Base-by-base conservation (phyloP, 2,113 vertebrate genomes). In the Ophthalmolycus amberensis region DNA sequence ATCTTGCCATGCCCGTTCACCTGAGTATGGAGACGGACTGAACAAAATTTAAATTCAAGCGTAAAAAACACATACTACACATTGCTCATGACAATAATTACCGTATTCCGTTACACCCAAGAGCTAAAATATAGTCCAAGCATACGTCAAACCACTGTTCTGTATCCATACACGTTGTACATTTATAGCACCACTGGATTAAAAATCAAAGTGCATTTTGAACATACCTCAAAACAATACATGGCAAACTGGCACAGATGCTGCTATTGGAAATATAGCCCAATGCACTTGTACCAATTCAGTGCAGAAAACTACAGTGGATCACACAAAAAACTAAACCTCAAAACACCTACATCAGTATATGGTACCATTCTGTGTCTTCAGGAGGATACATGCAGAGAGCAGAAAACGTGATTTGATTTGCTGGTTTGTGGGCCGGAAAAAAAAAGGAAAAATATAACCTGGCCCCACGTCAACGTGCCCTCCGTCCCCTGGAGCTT, bases 401-500 rank as follows among this genome's bases (percentile, higher is more conserved):
- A 67, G 78, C 38, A 46, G 29, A 75, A 78, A 80, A 78, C 18
- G 4, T n/a, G 9, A 77, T 38, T 67, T 42, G 9, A 83, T 77
- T 71, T 78, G 22, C 37, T 46, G 12, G 27, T 82, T 37, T 83
- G 62, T 65, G 38, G 50, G n/a, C 62, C 20, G 2, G 75, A 50
- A 65, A 68, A 70, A n/a, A 63, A n/a, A 37, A 12, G 2, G 8
- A 67, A 58, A 60, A 74, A 73, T 9, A 38, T 80, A 83, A 88
- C n/a, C 66, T 80, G 29, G 27, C 29, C 71, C 64, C 50, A 52
- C 85, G 60, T 88, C 79, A 82, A 64, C 62, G 50, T 86, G 62
- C 74, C 75, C 71, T 83, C 44, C 3, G 59, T 84, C 68, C 78
- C 67, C 62, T 46, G 16, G 75, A 89, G 84, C 82, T 83, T 38